Evolutionary conservation across 1,140 invertebrate genomes (phyloP).

Genomic region (Polypedilum pembai): DNA sequence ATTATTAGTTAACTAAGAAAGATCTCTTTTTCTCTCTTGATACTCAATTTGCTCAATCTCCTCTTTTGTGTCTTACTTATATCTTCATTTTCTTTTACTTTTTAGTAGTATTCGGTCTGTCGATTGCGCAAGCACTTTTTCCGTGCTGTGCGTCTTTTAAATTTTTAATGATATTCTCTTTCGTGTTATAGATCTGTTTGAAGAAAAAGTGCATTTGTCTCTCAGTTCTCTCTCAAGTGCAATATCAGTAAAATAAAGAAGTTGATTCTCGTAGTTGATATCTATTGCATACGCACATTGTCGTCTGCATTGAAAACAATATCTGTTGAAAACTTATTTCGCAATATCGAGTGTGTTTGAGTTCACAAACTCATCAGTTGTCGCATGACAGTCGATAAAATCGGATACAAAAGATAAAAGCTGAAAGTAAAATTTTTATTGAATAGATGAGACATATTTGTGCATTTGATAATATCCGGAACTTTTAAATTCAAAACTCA

Average conservation of each 20-base stretch:
- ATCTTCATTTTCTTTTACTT: background rate
- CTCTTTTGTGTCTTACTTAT: background rate
- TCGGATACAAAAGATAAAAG: background rate
- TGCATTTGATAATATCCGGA: slow-evolving; percentile 5
- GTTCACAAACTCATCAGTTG: background rate
- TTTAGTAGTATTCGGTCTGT: background rate
- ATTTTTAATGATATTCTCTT: background rate
- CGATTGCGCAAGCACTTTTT: slow-evolving; percentile 4
- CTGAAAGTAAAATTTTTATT: background rate
- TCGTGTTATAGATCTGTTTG: background rate
- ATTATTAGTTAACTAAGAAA: background rate
- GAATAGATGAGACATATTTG: background rate
- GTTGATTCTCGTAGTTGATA: too few species aligned
- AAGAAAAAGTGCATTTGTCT: background rate
- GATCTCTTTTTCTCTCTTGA: background rate
- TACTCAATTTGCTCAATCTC: background rate
- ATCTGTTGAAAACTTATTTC: too few species aligned
- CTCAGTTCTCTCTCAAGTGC: background rate
- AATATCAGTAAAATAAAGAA: too few species aligned
- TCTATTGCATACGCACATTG: too few species aligned
- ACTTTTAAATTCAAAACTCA: background rate
- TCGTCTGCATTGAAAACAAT: too few species aligned
- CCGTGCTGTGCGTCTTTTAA: background rate
- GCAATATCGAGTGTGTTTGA: background rate
- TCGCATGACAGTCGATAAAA: background rate